A percentile compares a stretch with the other conserved stretches of the same genome.
Evolutionary conservation across 2,113 vertebrate species (phyloP).

Genomic region (Copsychus sechellarum): DNA sequence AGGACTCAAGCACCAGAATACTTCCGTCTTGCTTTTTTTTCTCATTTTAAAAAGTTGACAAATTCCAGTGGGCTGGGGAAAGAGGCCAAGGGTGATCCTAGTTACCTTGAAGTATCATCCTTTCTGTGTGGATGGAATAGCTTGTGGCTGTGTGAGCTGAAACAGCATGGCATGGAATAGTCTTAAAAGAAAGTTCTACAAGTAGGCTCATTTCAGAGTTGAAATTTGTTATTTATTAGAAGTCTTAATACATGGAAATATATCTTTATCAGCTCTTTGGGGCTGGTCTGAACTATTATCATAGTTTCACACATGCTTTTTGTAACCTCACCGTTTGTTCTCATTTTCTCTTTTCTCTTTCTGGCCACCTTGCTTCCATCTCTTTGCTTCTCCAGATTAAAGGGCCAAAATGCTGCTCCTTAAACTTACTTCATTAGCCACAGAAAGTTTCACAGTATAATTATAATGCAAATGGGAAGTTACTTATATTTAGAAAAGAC

Average conservation of each 20-base stretch:
- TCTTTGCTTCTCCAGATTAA: neutral
- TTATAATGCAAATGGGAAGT: constrained; percentile 30
- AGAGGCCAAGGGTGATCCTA: neutral
- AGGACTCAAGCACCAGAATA: fast-evolving
- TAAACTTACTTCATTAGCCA: neutral
- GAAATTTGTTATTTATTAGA: neutral
- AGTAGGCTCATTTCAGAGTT: neutral
- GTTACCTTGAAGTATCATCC: fast-evolving
- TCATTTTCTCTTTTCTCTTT: neutral
- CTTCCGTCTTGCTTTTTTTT: neutral
- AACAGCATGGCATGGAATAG: neutral
- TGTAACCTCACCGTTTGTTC: neutral
- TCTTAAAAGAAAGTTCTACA: neutral
- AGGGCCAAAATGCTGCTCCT: neutral
- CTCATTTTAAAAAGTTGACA: neutral
- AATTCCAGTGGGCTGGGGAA: neutral
- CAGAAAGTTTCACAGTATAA: neutral
- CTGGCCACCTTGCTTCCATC: neutral
- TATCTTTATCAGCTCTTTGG: neutral
- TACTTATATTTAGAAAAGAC: neutral
- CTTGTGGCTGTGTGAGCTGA: neutral
- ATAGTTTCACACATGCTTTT: neutral
- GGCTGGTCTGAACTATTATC: neutral
- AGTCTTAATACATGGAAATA: neutral
- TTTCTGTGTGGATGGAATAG: neutral